Percentiles rank a stretch among this genome's conserved stretches.
Evolutionary conservation across 2,113 vertebrate species (phyloP).

Genomic region (Solea senegalensis): DNA sequence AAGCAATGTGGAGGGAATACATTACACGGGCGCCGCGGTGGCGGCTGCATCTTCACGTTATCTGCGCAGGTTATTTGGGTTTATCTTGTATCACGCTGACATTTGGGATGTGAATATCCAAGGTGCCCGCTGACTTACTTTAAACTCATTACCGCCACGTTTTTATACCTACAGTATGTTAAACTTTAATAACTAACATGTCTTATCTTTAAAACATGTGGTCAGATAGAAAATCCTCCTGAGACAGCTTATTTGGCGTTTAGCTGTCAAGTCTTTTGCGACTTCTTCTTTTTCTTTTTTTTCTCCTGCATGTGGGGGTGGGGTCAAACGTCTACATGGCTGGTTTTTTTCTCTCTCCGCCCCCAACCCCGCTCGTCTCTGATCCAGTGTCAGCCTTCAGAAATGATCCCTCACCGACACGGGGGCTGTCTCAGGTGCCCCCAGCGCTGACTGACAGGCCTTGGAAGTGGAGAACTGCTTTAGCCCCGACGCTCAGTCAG

Average conservation of each 20-base stretch:
- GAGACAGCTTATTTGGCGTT: conserved; percentile 65
- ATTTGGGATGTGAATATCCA: conserved; percentile 56
- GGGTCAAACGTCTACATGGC: conserved; percentile 66
- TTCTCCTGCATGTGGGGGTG: conserved; percentile 28
- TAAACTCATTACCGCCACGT: conserved; percentile 53
- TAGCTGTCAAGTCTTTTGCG: conserved; percentile 56
- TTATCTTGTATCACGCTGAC: conserved; percentile 69
- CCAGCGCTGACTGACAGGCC: conserved; percentile 72
- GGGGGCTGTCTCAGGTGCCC: conserved; percentile 70
- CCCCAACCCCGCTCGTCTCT: conserved; percentile 25
- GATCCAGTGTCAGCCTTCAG: conserved; percentile 71
- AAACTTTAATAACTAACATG: conserved; percentile 63
- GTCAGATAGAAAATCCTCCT: conserved; percentile 56
- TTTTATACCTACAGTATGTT: conserved; percentile 19
- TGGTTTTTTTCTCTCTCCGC: conserved; percentile 6
- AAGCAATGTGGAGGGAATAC: conserved; percentile 62
- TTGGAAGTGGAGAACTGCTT: conserved; percentile 76
- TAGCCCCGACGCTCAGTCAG: conserved; percentile 67
- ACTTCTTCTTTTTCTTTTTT: not conserved
- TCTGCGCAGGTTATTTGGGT: conserved; percentile 56
- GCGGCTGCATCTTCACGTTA: conserved; percentile 62
- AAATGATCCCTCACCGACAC: conserved; percentile 61
- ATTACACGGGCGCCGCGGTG: conserved; percentile 62
- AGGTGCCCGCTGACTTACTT: conserved; percentile 62
- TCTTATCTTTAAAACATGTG: conserved; percentile 61